Conservation (phyloP, 2,113 vertebrate genomes). For the Aix galericulata region DNA sequence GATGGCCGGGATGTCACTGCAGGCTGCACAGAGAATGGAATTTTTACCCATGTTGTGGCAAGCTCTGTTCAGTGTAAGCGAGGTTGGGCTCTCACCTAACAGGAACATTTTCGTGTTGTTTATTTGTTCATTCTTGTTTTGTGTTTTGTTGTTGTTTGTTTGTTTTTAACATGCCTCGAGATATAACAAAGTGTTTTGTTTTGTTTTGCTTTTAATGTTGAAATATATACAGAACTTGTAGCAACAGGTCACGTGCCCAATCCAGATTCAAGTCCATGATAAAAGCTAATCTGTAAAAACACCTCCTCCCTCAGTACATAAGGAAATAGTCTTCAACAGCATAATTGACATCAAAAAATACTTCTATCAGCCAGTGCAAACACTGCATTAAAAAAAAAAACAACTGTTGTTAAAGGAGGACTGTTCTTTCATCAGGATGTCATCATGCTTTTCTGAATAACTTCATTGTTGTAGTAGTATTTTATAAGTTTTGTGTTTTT, state of each 20-base stretch:
- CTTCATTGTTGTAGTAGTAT: conserved; percentile 6
- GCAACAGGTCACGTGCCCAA: neutral
- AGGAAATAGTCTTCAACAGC: conserved; percentile 19
- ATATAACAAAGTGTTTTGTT: neutral
- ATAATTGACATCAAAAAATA: neutral
- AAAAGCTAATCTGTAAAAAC: conserved; percentile 31
- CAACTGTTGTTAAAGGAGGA: neutral
- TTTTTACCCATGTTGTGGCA: neutral
- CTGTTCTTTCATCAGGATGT: neutral
- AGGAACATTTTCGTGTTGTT: neutral
- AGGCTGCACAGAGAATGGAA: neutral
- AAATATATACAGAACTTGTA: neutral
- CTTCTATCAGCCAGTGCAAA: conserved; percentile 28
- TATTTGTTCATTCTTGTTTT: neutral
- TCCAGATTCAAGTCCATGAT: neutral
- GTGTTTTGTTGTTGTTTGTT: neutral
- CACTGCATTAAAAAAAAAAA: neutral
- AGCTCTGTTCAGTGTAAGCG: neutral
- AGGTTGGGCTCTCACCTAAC: neutral
- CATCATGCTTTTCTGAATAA: neutral
- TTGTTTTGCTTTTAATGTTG: neutral
- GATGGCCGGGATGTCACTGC: neutral
- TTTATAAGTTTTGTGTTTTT: neutral
- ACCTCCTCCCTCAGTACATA: conserved; percentile 53
- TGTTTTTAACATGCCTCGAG: neutral